A percentile compares a stretch with the other conserved stretches of the same genome.
Evolutionary conservation across 2,113 vertebrate genomes (phyloP).

Genomic region (Ibidorhyncha struthersii): DNA sequence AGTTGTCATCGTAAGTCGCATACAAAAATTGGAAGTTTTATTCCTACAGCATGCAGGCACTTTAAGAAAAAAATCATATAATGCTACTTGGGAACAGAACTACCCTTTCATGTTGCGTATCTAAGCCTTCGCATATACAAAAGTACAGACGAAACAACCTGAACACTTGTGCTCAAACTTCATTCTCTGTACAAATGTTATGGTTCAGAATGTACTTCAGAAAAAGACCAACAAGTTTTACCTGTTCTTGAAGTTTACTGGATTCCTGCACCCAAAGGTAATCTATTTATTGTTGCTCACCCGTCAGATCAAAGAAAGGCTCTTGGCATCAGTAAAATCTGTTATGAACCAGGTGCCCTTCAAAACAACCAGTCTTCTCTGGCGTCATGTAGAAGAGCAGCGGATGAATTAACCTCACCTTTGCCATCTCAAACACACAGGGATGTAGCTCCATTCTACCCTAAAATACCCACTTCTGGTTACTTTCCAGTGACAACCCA

Average conservation of each 20-base stretch:
- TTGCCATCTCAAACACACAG: neutral
- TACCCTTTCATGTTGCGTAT: neutral
- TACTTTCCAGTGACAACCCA: neutral
- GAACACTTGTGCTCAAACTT: neutral
- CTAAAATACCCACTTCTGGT: neutral
- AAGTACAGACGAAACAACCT: neutral
- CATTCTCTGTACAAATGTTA: neutral
- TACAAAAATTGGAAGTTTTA: neutral
- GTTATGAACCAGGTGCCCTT: neutral
- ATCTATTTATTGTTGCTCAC: neutral
- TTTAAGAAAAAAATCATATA: neutral
- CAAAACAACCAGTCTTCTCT: neutral
- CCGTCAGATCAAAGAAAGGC: neutral
- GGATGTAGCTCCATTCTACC: neutral
- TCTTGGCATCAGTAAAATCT: neutral
- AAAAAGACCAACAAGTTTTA: conserved; percentile 26
- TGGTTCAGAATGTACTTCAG: neutral
- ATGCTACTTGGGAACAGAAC: neutral
- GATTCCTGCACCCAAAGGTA: neutral
- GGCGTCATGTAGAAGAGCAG: neutral
- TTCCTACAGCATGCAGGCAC: neutral
- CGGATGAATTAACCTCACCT: neutral
- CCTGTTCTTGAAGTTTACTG: neutral
- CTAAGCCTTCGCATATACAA: neutral
- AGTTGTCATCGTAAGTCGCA: rapidly evolving